Evolutionary conservation across 2,797 vertebrate species (phyloP), one percentile per base, ranked within the genome.

Genomic region (Columba guinea): DNA sequence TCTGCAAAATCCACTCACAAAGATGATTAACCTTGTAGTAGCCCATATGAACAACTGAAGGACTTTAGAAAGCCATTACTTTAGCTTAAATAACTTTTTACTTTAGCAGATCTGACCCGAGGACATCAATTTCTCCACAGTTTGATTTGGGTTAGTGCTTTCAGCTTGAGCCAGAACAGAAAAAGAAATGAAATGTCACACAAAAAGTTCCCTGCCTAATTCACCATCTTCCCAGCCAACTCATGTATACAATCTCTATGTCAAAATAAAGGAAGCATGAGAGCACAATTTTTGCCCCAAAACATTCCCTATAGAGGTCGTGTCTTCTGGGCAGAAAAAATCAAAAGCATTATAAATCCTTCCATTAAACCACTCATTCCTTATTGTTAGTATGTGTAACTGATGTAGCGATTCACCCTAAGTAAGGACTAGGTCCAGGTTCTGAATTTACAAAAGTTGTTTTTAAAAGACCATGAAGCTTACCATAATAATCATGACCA

Each of bases 221-320:
- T 78, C 58, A 41, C 23, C 13, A 9, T 46, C 20, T 74, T 85
- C 28, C 60, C 48, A 68, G 19, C 5, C 37, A 89, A 46, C 5
- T 62, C 0, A 0, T 15, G 2, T 48, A 9, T 6, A 16, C 7
- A 10, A 80, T 62, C 78, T 83, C 49, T 64, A 2, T 30, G 12
- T 60, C 19, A 68, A 64, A 93, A 80, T 30, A 67, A 85, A 58
- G 12, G 23, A 59, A 74, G 12, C 35, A 32, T 17, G 19, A 69
- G 5, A 76, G 8, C 13, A 77, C 5, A 49, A 4, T 30, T 87
- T 95, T 75, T 41, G 53, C 8, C 13, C 16, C 3, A 52, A 86
- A 27, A 4, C 5, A 48, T 60, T 68, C 55, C 49, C 4, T 51
- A 5, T 11, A 63, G 30, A 70, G 10, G 13, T n/a, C 90, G 18